Evolutionary conservation across 1,140 invertebrate genomes (phyloP), one percentile per base, ranked within the genome.

Genomic region (Drosophila eugracilis): DNA sequence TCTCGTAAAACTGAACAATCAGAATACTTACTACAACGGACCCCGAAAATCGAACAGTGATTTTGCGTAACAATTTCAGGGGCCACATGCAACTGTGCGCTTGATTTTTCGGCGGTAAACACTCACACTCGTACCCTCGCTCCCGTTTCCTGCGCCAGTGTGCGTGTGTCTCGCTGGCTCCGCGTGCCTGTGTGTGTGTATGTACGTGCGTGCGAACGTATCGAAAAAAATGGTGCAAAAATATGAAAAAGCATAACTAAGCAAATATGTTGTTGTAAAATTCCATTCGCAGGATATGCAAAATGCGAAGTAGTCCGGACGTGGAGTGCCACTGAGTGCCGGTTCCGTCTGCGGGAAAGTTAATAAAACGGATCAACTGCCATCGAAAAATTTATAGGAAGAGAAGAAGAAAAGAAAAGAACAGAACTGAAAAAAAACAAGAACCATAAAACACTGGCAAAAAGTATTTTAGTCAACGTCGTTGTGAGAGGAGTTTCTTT

Each of bases 161-260:
- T 71, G 57, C 71, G 72, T 80, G 57, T 77, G 49, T 73, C 66
- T 73, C 52, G 57, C 42, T 74, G 41, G 66, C 63, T 70, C 66
- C 28, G 42, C 50, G 44, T 80, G 69, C 30, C 55, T 79, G 73
- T 78, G 89, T 74, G 88, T 75, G 79, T 32, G 65, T 72, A 72
- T 76, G 89, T 86, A 89, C 76, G 89, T 83, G 67, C 67, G 81
- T 85, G 86, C 84, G 77, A 89, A 90, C 89, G 84, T 90, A 90
- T 90, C 67, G 81, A 90, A 90, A 90, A 76, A 90, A 90, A 89
- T 90, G 85, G 89, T 90, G 89, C 89, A 90, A 90, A 65, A 90
- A 90, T 90, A 89, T 66, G 49, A 88, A 83, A 69, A 88, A 86
- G 66, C 62, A 75, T 75, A 75, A 66, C 59, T 65, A 75, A 75